These are phyloP conservation scores for Siniperca knerii DNA, from an alignment of 2,113 vertebrate genomes.

Conservation along the genomic window DNA sequence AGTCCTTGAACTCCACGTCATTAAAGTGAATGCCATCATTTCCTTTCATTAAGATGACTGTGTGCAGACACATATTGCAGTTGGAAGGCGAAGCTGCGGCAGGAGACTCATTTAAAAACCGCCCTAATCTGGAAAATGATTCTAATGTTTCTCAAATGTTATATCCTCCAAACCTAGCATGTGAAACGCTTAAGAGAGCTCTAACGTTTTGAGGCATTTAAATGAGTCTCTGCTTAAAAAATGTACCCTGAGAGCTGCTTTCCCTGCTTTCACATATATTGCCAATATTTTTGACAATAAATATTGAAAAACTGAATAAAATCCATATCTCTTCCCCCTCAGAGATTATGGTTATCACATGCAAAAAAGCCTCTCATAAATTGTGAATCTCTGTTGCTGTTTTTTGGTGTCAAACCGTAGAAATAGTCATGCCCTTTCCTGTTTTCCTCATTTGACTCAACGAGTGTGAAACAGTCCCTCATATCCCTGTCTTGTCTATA, in stretches of 20 bases:
- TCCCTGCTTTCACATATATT: constrained; percentile 70
- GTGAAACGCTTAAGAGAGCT: constrained; percentile 71
- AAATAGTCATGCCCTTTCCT: constrained; percentile 69
- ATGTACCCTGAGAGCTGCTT: constrained; percentile 62
- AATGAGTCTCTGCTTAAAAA: constrained; percentile 67
- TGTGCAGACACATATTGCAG: constrained; percentile 85
- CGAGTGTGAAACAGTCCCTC: constrained; percentile 74
- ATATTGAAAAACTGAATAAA: constrained; percentile 76
- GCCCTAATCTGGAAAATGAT: constrained; percentile 84
- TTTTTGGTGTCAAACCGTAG: constrained; percentile 57
- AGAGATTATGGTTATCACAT: constrained; percentile 64
- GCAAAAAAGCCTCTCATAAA: constrained; percentile 68
- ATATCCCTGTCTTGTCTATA: constrained; percentile 77
- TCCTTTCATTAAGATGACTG: constrained; percentile 86
- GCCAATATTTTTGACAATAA: constrained; percentile 78
- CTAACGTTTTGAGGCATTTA: constrained; percentile 74
- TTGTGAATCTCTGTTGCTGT: constrained; percentile 28
- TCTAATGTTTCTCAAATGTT: constrained; percentile 85
- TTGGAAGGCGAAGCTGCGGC: constrained; percentile 81
- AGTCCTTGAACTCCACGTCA: constrained; percentile 86
- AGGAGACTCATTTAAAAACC: constrained; percentile 84
- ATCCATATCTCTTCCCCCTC: constrained; percentile 46
- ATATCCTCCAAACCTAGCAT: constrained; percentile 80
- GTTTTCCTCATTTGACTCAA: constrained; percentile 77
- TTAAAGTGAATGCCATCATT: constrained; percentile 86